These are phyloP conservation scores for Scaptomyza montana DNA, from an alignment of 1,140 invertebrate species.

Conservation along the genomic window DNA sequence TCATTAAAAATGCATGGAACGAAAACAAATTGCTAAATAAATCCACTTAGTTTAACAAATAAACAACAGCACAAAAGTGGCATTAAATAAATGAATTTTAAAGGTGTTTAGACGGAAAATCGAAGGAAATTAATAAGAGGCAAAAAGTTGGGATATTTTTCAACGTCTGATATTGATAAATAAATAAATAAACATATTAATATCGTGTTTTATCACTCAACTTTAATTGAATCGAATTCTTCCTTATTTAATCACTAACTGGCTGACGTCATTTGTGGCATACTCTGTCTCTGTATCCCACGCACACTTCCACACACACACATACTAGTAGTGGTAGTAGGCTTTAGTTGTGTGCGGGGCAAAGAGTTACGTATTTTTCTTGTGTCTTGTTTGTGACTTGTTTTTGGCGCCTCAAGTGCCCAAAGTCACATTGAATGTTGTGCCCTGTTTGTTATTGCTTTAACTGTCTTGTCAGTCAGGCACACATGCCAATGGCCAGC, in stretches of 20 bases:
- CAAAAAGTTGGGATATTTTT: too few species aligned
- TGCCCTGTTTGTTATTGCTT: constrained; percentile 51
- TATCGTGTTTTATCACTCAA: too few species aligned
- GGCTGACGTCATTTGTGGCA: background rate
- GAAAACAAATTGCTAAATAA: too few species aligned
- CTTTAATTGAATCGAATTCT: too few species aligned
- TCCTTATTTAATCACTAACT: background rate
- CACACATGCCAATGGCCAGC: constrained; percentile 55
- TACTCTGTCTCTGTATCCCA: background rate
- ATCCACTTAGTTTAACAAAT: too few species aligned
- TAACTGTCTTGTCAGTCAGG: constrained; percentile 50
- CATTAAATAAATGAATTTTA: too few species aligned
- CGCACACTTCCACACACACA: background rate
- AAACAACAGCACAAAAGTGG: too few species aligned
- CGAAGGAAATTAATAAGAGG: too few species aligned
- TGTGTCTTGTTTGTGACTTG: constrained; percentile 29
- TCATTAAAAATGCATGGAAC: too few species aligned
- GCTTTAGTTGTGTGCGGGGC: constrained; percentile 31
- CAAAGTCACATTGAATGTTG: constrained; percentile 58
- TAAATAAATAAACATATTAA: too few species aligned
- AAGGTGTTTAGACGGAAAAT: too few species aligned
- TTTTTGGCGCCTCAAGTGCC: constrained; percentile 53
- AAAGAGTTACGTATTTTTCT: constrained; percentile 17
- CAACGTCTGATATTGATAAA: too few species aligned
- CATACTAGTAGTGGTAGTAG: background rate